Evolutionary conservation across 2,113 vertebrate species (phyloP).

Genomic region (Odocoileus virginianus): DNA sequence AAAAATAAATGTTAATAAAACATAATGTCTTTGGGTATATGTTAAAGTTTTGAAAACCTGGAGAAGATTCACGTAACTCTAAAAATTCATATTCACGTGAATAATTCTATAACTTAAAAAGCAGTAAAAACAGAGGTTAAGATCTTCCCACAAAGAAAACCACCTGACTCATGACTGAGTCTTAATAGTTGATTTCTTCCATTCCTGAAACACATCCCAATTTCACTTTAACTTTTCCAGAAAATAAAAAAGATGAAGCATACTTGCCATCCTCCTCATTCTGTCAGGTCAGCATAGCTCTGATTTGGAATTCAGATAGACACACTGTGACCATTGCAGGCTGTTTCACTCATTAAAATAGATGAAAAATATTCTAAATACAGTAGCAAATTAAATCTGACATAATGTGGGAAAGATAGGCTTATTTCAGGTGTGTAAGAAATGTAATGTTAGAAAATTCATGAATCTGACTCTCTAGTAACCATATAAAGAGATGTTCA

Average conservation of each 20-base stretch:
- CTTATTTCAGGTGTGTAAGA: background rate
- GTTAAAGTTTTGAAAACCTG: background rate
- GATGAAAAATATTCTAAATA: background rate
- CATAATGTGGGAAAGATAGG: background rate
- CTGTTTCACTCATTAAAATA: background rate
- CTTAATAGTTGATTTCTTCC: background rate
- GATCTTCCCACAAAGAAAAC: background rate
- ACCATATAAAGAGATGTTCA: background rate
- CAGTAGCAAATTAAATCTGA: background rate
- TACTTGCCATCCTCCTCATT: accelerated
- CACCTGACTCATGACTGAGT: background rate
- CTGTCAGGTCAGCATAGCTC: background rate
- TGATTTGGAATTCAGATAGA: too few relatives aligned
- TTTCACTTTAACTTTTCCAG: background rate
- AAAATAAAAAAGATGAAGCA: background rate
- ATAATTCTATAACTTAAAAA: background rate
- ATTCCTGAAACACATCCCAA: background rate
- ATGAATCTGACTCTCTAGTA: too few relatives aligned
- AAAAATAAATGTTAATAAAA: background rate
- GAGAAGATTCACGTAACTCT: background rate
- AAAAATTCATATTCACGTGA: background rate
- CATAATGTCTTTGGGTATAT: background rate
- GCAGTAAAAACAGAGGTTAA: background rate
- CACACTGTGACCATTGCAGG: background rate
- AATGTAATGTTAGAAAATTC: background rate